phyloP scores from a whole-genome alignment of 2,888 invertebrate genomes.

The Sipha maydis region DNA sequence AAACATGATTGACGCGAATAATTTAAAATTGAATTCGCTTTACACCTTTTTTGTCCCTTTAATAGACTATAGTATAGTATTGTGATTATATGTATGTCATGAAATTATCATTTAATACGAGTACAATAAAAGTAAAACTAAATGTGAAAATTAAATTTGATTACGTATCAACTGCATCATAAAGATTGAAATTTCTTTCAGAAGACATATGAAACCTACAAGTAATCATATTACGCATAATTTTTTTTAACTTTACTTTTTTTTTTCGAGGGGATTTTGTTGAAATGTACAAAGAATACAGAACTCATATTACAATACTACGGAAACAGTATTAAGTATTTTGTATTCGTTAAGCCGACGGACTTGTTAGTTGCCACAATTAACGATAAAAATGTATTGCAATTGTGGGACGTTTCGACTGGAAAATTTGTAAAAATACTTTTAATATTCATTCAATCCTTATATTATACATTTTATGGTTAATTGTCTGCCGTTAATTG shows the following conservation, averaged over 20 bases:
- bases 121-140: too few relatives aligned
- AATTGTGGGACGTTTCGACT: slow-evolving; percentile 43
- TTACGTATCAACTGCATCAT: too few relatives aligned
- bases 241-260: not conserved
- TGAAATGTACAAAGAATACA: slow-evolving; percentile 18
- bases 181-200: too few relatives aligned
- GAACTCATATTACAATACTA: slow-evolving; percentile 10
- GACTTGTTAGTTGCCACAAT: slow-evolving; percentile 34
- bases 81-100: too few relatives aligned
- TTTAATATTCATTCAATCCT: not conserved
- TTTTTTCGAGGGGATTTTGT: slow-evolving; percentile 11
- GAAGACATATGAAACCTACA: too few relatives aligned
- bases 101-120: too few relatives aligned
- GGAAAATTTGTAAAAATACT: slow-evolving; percentile 39
- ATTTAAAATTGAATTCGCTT: too few relatives aligned
- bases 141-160: too few relatives aligned
- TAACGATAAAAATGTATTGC: slow-evolving; percentile 17
- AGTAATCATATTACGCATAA: too few relatives aligned
- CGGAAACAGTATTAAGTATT: slow-evolving; percentile 25
- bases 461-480: not conserved
- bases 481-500: not conserved
- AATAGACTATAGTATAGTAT: too few relatives aligned
- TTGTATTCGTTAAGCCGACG: slow-evolving; percentile 29
- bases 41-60: too few relatives aligned
- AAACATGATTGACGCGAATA: too few relatives aligned